Conservation (phyloP, 2,888 invertebrate species). For the Aspidiotus destructor region DNA sequence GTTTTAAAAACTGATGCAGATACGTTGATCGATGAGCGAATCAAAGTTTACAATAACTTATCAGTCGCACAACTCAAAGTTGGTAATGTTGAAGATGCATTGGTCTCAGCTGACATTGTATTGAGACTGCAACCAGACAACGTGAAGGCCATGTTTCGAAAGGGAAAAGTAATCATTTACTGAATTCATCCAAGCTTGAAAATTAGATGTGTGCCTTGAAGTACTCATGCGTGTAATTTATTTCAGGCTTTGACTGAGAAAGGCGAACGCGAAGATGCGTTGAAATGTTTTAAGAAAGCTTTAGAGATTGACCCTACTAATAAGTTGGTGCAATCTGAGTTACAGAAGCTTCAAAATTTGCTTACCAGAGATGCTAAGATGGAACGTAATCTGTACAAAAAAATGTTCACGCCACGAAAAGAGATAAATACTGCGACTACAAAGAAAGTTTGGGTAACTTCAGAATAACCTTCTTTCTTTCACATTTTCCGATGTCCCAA, state of each 20-base stretch:
- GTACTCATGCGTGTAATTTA: slow-evolving; percentile 29
- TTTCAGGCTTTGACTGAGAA: slow-evolving; percentile 56
- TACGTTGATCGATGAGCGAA: slow-evolving; percentile 53
- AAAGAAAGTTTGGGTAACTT: slow-evolving; percentile 24
- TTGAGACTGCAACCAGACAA: slow-evolving; percentile 75
- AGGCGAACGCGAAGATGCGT: slow-evolving; percentile 60
- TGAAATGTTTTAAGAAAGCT: slow-evolving; percentile 55
- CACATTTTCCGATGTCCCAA: too few species aligned
- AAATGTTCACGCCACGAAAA: slow-evolving; percentile 49
- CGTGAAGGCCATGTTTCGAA: slow-evolving; percentile 81
- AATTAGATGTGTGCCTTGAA: neutral
- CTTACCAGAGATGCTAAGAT: slow-evolving; percentile 50
- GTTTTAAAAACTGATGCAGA: slow-evolving; percentile 19
- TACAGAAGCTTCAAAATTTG: slow-evolving; percentile 49
- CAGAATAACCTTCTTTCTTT: neutral
- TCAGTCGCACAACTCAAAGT: slow-evolving; percentile 86
- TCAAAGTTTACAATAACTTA: slow-evolving; percentile 82
- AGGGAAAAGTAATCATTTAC: slow-evolving; percentile 52
- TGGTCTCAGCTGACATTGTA: slow-evolving; percentile 72
- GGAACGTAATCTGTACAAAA: slow-evolving; percentile 57
- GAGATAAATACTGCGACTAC: slow-evolving; percentile 5
- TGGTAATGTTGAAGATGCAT: slow-evolving; percentile 72
- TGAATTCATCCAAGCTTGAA: too few species aligned
- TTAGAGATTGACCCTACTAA: slow-evolving; percentile 56
- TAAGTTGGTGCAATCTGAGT: slow-evolving; percentile 51